Base-by-base conservation (phyloP, 2,888 invertebrate genomes). In the Hemaris fuciformis region DNA sequence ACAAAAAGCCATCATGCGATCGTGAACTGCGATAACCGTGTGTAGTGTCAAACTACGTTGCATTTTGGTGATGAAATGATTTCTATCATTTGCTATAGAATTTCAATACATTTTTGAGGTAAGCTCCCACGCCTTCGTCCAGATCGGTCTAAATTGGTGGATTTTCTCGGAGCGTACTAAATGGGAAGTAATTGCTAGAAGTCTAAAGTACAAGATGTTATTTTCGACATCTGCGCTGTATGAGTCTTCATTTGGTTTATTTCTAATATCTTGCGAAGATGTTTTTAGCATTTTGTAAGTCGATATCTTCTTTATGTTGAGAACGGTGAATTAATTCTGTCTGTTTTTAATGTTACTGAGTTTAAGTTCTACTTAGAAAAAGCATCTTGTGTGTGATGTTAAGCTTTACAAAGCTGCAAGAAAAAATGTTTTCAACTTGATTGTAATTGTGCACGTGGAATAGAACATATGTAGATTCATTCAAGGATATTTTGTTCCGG, bases 11-110 rank as follows among this genome's bases (percentile, higher is more conserved):
- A 72, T 48, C 23, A 34, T 23, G 38, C 41, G 53, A 60, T 60
- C 48, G 25, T 53, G 60, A 41, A 53, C 66, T 65, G 61, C 67
- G 87, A 87, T 87, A 84, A 77, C 69, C 66, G 71, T 65, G 74
- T 77, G 72, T 74, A 69, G 68, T 77, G 66, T 75, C 66, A 74
- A 68, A 73, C 69, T 70, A 70, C 64, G 66, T 65, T 70, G 71
- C 73, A 53, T 66, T 73, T 64, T 66, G 43, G 66, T 59, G 59
- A 63, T 62, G 59, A 62, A 59, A 68, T 72, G 64, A 62, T 48
- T 60, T 53, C n/a, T 48, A 27, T 34, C 46, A 22, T 66, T 67
- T 22, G 31, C 66, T 67, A 75, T 74, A 73, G 67, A 66, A 72
- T 71, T 70, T 66, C 43, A 63, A 66, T 69, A 15, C 18, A 31